Evolutionary conservation across 1,140 invertebrate genomes (phyloP).

Genomic region (Drosophila lini): DNA sequence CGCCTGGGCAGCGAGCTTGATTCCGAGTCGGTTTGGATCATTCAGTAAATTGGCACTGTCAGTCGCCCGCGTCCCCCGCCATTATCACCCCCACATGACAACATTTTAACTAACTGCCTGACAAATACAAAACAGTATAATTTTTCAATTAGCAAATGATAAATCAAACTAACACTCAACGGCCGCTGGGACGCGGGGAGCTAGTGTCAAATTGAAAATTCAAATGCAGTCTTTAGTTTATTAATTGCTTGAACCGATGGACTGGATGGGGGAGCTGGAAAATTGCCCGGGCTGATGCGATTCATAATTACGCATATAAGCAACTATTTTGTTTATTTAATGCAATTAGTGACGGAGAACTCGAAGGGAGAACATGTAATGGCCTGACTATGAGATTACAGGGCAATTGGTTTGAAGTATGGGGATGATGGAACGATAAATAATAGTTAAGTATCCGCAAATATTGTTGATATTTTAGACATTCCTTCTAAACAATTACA

Average conservation of each 20-base stretch:
- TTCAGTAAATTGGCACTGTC: slow-evolving; percentile 80
- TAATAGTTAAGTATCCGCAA: slow-evolving; percentile 3
- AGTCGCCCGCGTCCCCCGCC: neutral
- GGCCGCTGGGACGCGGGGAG: slow-evolving; percentile 35
- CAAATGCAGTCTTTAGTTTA: slow-evolving; percentile 74
- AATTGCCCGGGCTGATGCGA: slow-evolving; percentile 19
- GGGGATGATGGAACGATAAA: slow-evolving; percentile 19
- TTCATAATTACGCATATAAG: slow-evolving; percentile 71
- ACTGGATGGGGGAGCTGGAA: neutral
- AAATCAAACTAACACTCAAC: slow-evolving; percentile 80
- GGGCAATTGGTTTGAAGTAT: slow-evolving; percentile 3
- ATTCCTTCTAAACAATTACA: neutral
- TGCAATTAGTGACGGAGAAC: slow-evolving; percentile 35
- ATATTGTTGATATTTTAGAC: slow-evolving; percentile 18
- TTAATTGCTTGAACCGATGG: slow-evolving; percentile 57
- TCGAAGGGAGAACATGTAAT: slow-evolving; percentile 25
- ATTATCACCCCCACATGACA: slow-evolving; percentile 52
- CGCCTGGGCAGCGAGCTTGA: slow-evolving; percentile 40
- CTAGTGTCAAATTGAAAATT: slow-evolving; percentile 66
- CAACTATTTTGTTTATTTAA: slow-evolving; percentile 60
- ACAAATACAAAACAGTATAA: slow-evolving; percentile 79
- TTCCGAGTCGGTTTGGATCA: slow-evolving; percentile 60
- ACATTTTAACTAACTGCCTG: slow-evolving; percentile 79
- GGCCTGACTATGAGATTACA: slow-evolving; percentile 32
- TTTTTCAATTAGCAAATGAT: slow-evolving; percentile 84